Conservation (phyloP, 2,888 invertebrate genomes). For the Acanthosepion esculentum region DNA sequence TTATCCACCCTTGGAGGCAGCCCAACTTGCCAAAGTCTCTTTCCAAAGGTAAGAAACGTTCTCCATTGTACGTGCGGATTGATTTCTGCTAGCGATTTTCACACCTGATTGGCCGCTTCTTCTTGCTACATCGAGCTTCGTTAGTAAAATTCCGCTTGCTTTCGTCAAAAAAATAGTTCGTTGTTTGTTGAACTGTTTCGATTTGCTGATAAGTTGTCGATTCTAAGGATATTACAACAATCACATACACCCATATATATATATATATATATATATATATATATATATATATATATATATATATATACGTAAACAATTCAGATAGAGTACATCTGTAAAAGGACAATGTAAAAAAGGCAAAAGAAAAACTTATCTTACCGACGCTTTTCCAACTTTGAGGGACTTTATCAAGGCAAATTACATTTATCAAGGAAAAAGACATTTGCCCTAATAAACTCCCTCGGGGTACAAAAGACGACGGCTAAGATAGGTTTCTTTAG, state of each 20-base stretch:
- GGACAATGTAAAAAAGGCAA: neutral
- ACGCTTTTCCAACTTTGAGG: neutral
- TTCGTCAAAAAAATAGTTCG: no score
- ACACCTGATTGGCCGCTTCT: neutral
- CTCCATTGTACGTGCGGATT: neutral
- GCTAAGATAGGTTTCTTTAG: no score
- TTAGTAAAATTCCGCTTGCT: neutral
- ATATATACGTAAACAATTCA: neutral
- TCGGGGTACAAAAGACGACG: no score
- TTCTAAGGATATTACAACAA: neutral
- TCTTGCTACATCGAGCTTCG: neutral
- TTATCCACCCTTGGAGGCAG: slow-evolving; percentile 54
- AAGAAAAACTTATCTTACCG: no score
- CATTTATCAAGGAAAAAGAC: no score
- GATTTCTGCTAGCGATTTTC: neutral
- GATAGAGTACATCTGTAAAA: neutral
- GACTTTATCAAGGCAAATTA: no score
- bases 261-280: neutral
- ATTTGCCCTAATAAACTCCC: neutral
- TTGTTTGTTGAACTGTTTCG: no score
- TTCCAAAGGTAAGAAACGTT: slow-evolving; percentile 51
- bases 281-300: slow-evolving; percentile 38
- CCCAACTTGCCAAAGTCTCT: slow-evolving; percentile 51
- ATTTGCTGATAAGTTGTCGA: no score
- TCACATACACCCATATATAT: neutral